A percentile compares a stretch with the other conserved stretches of the same genome.
These are phyloP conservation scores for Oreochromis spilurus DNA, from an alignment of 2,113 vertebrate species.

Conservation along the genomic window DNA sequence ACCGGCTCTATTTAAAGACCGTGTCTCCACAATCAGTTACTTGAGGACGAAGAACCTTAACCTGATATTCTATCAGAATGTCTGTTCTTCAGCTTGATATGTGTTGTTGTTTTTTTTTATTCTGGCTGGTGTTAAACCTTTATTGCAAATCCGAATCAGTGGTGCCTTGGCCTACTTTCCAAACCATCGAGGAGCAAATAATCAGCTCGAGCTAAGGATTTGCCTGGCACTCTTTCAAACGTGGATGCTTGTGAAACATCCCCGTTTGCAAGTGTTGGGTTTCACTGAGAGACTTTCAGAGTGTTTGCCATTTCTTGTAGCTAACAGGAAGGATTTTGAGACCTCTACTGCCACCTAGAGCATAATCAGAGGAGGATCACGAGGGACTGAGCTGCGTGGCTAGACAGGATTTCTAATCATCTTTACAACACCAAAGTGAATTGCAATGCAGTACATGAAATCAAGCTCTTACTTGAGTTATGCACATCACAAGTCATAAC, in stretches of 20 bases:
- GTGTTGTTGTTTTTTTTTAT: neutral
- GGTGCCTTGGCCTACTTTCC: constrained; percentile 55
- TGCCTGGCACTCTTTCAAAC: constrained; percentile 56
- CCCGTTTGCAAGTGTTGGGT: constrained; percentile 25
- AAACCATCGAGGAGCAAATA: constrained; percentile 55
- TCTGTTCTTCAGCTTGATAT: neutral
- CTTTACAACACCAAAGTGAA: neutral
- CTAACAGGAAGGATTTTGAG: constrained; percentile 12
- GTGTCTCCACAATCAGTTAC: neutral
- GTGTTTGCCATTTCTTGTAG: neutral
- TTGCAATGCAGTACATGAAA: neutral
- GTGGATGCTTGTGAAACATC: constrained; percentile 35
- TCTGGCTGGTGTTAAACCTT: constrained; percentile 12
- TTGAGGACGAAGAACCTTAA: neutral
- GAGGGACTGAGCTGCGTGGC: neutral
- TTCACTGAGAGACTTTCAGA: constrained; percentile 7
- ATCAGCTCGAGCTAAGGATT: constrained; percentile 47
- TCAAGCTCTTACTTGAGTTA: neutral
- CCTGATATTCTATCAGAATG: neutral
- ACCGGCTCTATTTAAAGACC: neutral
- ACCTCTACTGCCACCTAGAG: constrained; percentile 69
- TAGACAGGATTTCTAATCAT: neutral
- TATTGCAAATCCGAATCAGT: constrained; percentile 27
- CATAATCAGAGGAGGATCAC: neutral
- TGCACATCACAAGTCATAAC: neutral